Evolutionary conservation across 2,113 vertebrate genomes (phyloP).

Genomic region (Microcebus jonahi): DNA sequence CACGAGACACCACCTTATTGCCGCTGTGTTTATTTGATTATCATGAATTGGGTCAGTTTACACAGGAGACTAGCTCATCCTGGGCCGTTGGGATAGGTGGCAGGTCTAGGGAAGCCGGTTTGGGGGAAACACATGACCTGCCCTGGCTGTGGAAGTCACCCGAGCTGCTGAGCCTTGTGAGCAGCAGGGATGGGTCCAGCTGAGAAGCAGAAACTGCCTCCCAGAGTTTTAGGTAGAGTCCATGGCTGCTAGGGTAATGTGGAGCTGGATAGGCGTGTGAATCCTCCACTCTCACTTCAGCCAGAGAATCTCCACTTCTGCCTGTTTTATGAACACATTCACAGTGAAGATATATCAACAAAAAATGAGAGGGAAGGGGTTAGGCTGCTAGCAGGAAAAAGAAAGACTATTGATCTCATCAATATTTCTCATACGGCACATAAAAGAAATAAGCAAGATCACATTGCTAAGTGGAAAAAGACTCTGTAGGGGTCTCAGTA

Average conservation of each 20-base stretch:
- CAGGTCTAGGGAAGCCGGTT: not conserved
- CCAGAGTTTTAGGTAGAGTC: not conserved
- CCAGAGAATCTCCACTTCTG: not conserved
- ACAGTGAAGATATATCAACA: not conserved
- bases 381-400: not conserved
- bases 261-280: not conserved
- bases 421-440: not conserved
- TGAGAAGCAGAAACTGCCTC: not conserved
- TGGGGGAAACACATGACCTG: rapidly evolving
- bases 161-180: not conserved
- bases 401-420: not conserved
- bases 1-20: not conserved
- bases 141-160: not conserved
- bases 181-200: not conserved
- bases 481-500: not conserved
- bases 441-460: not conserved
- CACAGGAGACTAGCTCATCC: not conserved
- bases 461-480: not conserved
- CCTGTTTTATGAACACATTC: not conserved
- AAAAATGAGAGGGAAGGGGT: not conserved
- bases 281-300: not conserved
- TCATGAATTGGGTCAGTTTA: not conserved
- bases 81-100: not conserved
- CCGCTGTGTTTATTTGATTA: not conserved
- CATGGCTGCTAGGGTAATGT: not conserved